phyloP scores from a whole-genome alignment of 2,113 vertebrate species.

The Ptyas mucosa region DNA sequence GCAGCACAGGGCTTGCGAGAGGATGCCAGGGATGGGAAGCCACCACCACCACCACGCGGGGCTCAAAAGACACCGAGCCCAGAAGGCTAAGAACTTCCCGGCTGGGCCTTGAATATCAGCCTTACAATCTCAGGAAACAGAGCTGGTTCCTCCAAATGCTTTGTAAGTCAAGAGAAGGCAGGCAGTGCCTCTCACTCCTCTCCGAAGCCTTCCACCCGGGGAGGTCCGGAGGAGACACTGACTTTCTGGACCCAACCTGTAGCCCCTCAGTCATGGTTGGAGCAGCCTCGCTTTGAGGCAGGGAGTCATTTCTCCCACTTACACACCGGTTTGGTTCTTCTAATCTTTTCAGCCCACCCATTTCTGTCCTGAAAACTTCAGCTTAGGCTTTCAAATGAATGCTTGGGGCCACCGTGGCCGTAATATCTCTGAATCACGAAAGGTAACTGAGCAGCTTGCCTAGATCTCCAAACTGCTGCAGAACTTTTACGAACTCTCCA shows the following conservation, averaged over 20 bases:
- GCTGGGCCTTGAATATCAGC: background rate
- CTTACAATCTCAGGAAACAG: background rate
- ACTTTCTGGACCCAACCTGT: background rate
- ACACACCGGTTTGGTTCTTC: background rate
- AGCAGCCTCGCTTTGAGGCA: slow-evolving; percentile 19
- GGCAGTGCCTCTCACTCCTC: background rate
- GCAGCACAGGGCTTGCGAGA: background rate
- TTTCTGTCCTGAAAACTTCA: slow-evolving; percentile 28
- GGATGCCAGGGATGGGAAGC: background rate
- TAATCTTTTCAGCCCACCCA: background rate
- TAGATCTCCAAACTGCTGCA: background rate
- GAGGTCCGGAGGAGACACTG: background rate
- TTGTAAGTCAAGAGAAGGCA: background rate
- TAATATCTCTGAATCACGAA: slow-evolving; percentile 1
- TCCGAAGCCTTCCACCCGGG: background rate
- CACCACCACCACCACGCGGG: background rate
- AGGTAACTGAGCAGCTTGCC: background rate
- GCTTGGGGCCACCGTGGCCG: background rate
- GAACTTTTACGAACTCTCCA: slow-evolving; percentile 17
- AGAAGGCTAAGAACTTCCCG: background rate
- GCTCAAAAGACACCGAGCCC: background rate
- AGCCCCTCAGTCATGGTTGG: background rate
- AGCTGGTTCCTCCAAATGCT: background rate
- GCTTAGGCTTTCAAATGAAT: slow-evolving; percentile 33
- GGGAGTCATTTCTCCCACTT: background rate